Percentiles rank a stretch among this genome's conserved stretches.
These are phyloP conservation scores for Rhabdomys pumilio DNA, from an alignment of 2,797 vertebrate species.

Conservation along the genomic window DNA sequence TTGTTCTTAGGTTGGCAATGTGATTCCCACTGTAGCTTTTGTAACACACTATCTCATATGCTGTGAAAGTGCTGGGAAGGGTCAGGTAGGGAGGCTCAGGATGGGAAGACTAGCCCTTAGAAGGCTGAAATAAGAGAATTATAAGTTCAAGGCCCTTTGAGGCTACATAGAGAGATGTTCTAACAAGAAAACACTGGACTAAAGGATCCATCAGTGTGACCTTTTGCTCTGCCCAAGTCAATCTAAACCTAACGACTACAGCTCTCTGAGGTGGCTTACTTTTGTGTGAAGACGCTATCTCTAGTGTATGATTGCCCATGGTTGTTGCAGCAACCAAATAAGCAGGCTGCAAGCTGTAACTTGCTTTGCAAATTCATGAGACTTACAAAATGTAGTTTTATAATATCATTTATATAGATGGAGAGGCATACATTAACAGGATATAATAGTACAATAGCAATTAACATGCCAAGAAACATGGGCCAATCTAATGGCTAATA, in stretches of 20 bases:
- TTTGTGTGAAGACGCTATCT: background rate
- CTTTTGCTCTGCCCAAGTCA: background rate
- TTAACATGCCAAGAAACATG: background rate
- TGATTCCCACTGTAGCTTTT: background rate
- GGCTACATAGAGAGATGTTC: background rate
- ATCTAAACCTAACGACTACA: background rate
- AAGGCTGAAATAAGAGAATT: background rate
- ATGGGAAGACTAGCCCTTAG: background rate
- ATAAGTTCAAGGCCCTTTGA: background rate
- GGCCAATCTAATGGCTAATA: background rate
- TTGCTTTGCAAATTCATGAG: constrained; percentile 14
- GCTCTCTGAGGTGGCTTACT: constrained; percentile 8
- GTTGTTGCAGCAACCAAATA: constrained; percentile 23
- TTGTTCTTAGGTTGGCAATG: background rate
- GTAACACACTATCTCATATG: background rate
- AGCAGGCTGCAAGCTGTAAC: constrained; percentile 31
- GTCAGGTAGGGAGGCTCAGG: background rate
- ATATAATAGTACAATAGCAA: constrained; percentile 17
- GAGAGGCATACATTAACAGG: background rate
- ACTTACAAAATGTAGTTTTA: constrained; percentile 30
- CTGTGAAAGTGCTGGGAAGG: background rate
- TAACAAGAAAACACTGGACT: background rate
- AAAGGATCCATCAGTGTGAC: background rate
- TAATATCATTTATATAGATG: constrained; percentile 50
- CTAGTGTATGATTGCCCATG: background rate